Evolutionary conservation across 2,113 vertebrate species (phyloP), one percentile per base, ranked within the genome.

Genomic region (Brevimyrus niger): DNA sequence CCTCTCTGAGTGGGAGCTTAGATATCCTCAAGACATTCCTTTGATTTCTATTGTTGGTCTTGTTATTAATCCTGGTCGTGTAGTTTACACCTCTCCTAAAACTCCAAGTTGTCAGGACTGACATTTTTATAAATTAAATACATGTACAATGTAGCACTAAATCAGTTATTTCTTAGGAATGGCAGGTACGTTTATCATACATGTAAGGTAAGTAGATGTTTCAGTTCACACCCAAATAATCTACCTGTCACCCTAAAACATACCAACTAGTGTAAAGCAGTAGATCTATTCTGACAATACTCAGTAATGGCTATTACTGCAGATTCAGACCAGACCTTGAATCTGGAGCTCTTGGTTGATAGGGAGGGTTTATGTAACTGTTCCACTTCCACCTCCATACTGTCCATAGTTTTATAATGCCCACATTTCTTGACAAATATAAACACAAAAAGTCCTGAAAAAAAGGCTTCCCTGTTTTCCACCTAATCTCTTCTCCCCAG

Each of bases 401-500:
- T 87, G 35, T 73, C 53, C 50, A 38, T 27, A 58, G 58, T 89
- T 90, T 89, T 31, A 88, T 87, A 46, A 87, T 69, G 84, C 89
- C 23, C 90, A 89, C 51, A 19, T 92, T 93, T 90, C 89, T 80
- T 89, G 90, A 89, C 90, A 87, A 88, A 91, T 91, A 88, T 44
- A 23, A 88, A 82, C 87, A 73, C 91, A 94, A 89, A 47, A 65
- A 80, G 7, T 50, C 47, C 38, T 23, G 90, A 92, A 87, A 94
- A 94, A 42, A 92, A 94, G 92, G 90, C 93, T 92, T 93, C 92
- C 94, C 92, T 93, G 92, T 93, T 95, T 95, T 94, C 92, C 90
- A 91, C 90, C 92, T 95, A 93, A 96, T 95, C 95, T 94, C 87
- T 93, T 94, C 94, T 94, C 92, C 90, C 47, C 93, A 91, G 94